These are phyloP conservation scores for Drosophila mimica DNA, from an alignment of 2,888 invertebrate species.

Conservation along the genomic window DNA sequence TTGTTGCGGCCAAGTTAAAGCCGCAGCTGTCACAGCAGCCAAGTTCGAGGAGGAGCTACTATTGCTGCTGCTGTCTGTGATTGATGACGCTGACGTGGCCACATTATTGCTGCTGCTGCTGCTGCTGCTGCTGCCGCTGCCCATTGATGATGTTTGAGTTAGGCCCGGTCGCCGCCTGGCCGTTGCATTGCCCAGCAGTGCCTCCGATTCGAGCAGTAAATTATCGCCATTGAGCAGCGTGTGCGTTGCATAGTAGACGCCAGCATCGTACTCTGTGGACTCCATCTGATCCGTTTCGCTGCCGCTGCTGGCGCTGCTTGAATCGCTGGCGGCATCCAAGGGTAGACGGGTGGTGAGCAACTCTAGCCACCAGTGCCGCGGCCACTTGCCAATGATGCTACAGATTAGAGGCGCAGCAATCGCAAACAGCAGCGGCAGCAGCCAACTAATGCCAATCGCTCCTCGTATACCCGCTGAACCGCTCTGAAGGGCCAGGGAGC, in stretches of 20 bases:
- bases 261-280: constrained; percentile 48
- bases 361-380: constrained; percentile 88
- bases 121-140: constrained; percentile 17
- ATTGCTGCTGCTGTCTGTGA: constrained; percentile 45
- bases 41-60: constrained; percentile 15
- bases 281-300: constrained; percentile 17
- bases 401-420: constrained; percentile 84
- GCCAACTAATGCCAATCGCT: constrained; percentile 85
- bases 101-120: constrained; percentile 32
- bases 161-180: constrained; percentile 15
- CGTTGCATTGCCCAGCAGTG: constrained; percentile 59
- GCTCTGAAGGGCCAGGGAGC: constrained; percentile 19
- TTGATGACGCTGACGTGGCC: constrained; percentile 62
- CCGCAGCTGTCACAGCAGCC: constrained; percentile 58
- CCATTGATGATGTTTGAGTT: constrained; percentile 43
- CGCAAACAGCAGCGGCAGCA: constrained; percentile 84
- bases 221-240: constrained; percentile 78
- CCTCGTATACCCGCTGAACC: constrained; percentile 82
- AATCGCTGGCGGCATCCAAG: constrained; percentile 56
- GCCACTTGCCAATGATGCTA: constrained; percentile 85
- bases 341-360: constrained; percentile 68
- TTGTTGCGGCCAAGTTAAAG: constrained; percentile 61
- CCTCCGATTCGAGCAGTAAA: constrained; percentile 75
- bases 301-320: constrained; percentile 1
- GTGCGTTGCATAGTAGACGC: constrained; percentile 66